A percentile compares a stretch with the other conserved stretches of the same genome.
Conservation (phyloP, 2,888 invertebrate species). For the Antheraea assamensis region DNA sequence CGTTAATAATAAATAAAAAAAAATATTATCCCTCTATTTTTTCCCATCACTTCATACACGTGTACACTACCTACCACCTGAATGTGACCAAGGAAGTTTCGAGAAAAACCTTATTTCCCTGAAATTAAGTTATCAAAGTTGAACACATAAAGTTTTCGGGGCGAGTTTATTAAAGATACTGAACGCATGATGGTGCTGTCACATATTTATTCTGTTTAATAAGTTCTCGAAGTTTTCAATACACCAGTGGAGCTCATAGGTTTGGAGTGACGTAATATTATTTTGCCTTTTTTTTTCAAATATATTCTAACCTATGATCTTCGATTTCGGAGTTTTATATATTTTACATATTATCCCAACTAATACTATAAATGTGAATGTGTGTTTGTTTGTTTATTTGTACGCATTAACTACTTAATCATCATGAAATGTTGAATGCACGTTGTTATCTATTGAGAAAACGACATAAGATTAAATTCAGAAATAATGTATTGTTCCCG, state of each 20-base stretch:
- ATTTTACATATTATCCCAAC: neutral
- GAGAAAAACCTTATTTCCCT: constrained; percentile 44
- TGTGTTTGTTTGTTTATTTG: too few relatives aligned
- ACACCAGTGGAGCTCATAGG: constrained; percentile 21
- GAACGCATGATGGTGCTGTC: constrained; percentile 41
- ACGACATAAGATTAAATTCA: too few relatives aligned
- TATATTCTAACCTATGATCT: neutral
- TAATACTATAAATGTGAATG: too few relatives aligned
- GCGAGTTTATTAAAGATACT: constrained; percentile 42
- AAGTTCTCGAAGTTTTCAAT: constrained; percentile 45
- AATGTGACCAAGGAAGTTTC: constrained; percentile 47
- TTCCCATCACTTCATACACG: constrained; percentile 27
- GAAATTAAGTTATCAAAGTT: constrained; percentile 53
- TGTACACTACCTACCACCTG: constrained; percentile 44
- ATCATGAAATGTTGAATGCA: too few relatives aligned
- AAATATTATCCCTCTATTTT: neutral
- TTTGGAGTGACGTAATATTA: constrained; percentile 18
- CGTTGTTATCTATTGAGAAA: too few relatives aligned
- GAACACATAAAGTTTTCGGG: constrained; percentile 39
- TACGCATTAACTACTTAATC: too few relatives aligned
- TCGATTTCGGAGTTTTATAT: neutral
- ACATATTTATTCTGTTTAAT: constrained; percentile 49
- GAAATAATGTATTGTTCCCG: too few relatives aligned
- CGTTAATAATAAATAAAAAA: neutral
- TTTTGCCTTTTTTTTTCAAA: neutral